A percentile compares a stretch with the other conserved stretches of the same genome.
phyloP scores from a whole-genome alignment of 2,888 invertebrate genomes.

The Lasioglossum zephyrum region DNA sequence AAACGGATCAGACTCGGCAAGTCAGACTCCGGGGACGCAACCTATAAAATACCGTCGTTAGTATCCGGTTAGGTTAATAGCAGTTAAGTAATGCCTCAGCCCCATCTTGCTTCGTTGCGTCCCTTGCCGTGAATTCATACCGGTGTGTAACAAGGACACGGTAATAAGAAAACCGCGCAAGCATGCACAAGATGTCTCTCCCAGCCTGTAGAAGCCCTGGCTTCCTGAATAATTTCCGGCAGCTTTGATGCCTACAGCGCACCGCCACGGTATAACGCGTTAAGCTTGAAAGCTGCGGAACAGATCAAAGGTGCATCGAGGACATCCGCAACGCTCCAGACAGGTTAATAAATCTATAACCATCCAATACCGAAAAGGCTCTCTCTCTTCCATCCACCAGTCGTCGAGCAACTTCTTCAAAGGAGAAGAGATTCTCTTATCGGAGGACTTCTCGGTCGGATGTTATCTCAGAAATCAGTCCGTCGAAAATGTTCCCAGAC shows the following conservation, averaged over 20 bases:
- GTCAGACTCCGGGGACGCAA: neutral
- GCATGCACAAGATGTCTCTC: constrained; percentile 31
- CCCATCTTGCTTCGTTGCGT: neutral
- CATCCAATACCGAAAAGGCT: neutral
- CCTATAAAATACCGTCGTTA: constrained; percentile 4
- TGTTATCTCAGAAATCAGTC: neutral
- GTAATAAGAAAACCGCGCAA: constrained; percentile 27
- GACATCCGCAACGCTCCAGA: neutral
- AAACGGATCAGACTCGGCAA: neutral
- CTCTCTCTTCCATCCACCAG: neutral
- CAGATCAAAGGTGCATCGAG: constrained; percentile 39
- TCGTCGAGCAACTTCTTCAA: neutral
- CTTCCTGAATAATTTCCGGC: constrained; percentile 45
- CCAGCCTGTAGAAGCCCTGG: neutral
- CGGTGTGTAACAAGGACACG: neutral
- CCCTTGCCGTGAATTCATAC: neutral
- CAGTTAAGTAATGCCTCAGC: neutral
- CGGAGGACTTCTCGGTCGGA: neutral
- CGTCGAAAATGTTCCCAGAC: neutral
- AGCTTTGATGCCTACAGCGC: constrained; percentile 34
- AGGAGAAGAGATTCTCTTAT: neutral
- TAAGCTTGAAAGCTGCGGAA: constrained; percentile 42
- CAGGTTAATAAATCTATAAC: constrained; percentile 15
- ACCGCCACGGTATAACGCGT: constrained; percentile 14
- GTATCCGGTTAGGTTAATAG: neutral